phyloP scores from a whole-genome alignment of 2,797 vertebrate species.

The Typhlichthys subterraneus region DNA sequence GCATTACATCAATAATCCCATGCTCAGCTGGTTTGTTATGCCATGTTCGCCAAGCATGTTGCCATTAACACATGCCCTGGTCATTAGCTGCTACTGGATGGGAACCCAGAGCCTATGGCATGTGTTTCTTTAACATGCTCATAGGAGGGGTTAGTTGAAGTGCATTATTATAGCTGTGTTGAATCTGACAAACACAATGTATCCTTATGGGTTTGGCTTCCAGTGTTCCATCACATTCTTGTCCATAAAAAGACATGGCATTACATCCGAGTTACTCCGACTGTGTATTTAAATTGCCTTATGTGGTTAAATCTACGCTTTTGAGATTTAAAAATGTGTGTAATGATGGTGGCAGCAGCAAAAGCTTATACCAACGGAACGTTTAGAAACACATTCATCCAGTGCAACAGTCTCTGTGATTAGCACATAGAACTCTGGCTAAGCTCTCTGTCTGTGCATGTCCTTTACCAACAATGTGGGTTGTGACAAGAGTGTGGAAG shows the following conservation, averaged over 20 bases:
- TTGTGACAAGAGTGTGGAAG: background rate
- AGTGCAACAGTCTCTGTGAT: slow-evolving; percentile 10
- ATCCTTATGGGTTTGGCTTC: slow-evolving; percentile 38
- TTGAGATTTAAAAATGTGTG: background rate
- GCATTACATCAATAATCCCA: slow-evolving; percentile 68
- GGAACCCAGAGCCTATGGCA: slow-evolving; percentile 51
- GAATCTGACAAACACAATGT: slow-evolving; percentile 26
- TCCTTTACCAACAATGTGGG: slow-evolving; percentile 1
- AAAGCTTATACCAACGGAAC: background rate
- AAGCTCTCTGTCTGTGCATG: slow-evolving; percentile 19
- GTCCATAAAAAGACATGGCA: background rate
- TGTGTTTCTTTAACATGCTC: slow-evolving; percentile 59
- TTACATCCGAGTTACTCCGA: background rate
- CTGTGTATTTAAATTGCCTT: background rate
- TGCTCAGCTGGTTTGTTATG: slow-evolving; percentile 51
- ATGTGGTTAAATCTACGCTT: slow-evolving; percentile 5
- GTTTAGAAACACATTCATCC: slow-evolving; percentile 15
- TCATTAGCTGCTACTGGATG: slow-evolving; percentile 46
- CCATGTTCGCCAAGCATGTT: slow-evolving; percentile 35
- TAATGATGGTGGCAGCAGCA: slow-evolving; percentile 12
- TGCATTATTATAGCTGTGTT: slow-evolving; percentile 45
- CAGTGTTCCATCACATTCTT: slow-evolving; percentile 14
- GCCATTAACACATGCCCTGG: slow-evolving; percentile 54
- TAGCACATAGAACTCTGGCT: slow-evolving; percentile 9
- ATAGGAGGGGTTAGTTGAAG: slow-evolving; percentile 43